phyloP scores from a whole-genome alignment of 1,140 invertebrate species.

The Dufourea novaeangliae region DNA sequence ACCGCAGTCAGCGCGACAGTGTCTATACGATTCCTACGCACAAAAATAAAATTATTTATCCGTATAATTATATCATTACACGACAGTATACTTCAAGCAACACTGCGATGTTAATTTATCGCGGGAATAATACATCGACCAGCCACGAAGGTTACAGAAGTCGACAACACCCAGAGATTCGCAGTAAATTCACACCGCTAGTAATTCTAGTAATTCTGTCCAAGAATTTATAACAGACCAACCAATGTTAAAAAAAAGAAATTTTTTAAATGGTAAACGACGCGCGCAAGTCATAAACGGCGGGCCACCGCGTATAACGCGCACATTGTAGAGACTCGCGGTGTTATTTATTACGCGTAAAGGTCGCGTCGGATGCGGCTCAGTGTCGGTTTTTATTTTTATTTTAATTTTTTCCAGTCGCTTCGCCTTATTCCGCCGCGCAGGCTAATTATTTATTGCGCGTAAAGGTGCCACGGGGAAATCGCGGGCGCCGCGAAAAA shows the following conservation, averaged over 20 bases:
- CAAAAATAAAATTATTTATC: not conserved
- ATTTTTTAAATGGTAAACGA: too few relatives aligned
- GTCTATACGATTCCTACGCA: not conserved
- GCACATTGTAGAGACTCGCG: not conserved
- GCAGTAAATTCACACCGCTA: not conserved
- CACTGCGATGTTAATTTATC: too few relatives aligned
- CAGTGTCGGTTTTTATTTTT: too few relatives aligned
- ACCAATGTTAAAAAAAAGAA: not conserved
- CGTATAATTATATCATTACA: not conserved
- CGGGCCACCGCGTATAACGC: not conserved
- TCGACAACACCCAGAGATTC: not conserved
- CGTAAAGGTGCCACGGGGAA: conserved; percentile 17
- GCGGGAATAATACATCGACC: too few relatives aligned
- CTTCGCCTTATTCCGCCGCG: not conserved
- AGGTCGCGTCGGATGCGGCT: not conserved
- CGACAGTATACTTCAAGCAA: too few relatives aligned
- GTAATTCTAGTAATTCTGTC: not conserved
- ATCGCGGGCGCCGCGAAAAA: conserved; percentile 5
- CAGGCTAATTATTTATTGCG: conserved; percentile 30
- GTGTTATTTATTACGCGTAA: not conserved
- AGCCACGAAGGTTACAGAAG: too few relatives aligned
- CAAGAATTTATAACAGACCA: not conserved
- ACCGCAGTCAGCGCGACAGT: too few relatives aligned
- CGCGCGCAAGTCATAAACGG: not conserved
- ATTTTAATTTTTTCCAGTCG: not conserved